These are phyloP conservation scores for Theodoxus fluviatilis DNA, from an alignment of 2,888 invertebrate species.

Conservation along the genomic window DNA sequence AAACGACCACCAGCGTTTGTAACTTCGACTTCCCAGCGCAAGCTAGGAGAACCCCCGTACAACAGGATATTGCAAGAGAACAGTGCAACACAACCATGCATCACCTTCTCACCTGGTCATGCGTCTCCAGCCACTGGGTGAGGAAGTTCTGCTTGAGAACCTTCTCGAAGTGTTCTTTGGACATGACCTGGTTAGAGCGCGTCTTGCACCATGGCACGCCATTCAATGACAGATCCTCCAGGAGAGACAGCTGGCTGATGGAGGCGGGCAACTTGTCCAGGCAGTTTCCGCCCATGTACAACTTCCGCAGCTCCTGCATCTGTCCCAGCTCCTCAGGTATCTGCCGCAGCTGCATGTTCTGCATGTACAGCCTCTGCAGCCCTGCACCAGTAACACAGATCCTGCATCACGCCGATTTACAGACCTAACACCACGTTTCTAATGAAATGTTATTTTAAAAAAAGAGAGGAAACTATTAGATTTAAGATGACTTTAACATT, in stretches of 20 bases:
- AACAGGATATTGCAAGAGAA: no score
- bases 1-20: no score
- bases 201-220: slow-evolving; percentile 53
- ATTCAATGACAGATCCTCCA: slow-evolving; percentile 45
- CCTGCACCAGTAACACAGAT: no score
- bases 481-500: not conserved
- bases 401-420: no score
- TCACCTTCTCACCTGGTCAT: slow-evolving; percentile 48
- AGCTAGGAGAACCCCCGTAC: not conserved
- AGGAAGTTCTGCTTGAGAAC: slow-evolving; percentile 40
- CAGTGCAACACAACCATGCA: no score
- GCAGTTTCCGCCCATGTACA: slow-evolving; percentile 49
- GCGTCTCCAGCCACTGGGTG: slow-evolving; percentile 42
- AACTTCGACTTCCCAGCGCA: not conserved
- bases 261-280: slow-evolving; percentile 43
- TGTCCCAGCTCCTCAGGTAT: slow-evolving; percentile 51
- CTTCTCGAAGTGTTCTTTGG: slow-evolving; percentile 44
- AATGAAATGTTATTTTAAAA: not conserved
- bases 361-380: slow-evolving; percentile 44
- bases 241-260: slow-evolving; percentile 41
- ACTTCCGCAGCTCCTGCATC: slow-evolving; percentile 39
- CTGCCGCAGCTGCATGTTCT: slow-evolving; percentile 41
- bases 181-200: slow-evolving; percentile 41
- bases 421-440: slow-evolving; percentile 36
- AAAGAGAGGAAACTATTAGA: not conserved